A percentile compares a stretch with the other conserved stretches of the same genome.
Evolutionary conservation across 2,113 vertebrate genomes (phyloP).

Genomic region (Argyrosomus japonicus): DNA sequence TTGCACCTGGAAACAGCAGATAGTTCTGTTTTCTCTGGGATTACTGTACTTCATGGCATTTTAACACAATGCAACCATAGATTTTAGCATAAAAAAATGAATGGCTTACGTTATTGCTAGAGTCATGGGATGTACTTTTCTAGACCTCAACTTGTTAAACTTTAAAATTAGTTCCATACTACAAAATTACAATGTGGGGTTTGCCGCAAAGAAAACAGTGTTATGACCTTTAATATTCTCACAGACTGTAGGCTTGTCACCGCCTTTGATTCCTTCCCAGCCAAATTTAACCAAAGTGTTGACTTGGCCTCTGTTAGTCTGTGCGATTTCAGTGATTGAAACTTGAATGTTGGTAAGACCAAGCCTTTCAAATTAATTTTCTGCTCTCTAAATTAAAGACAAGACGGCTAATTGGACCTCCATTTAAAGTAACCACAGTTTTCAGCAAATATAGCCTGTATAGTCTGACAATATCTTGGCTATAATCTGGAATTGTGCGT

Average conservation of each 20-base stretch:
- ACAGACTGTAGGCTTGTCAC: background rate
- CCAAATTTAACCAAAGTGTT: background rate
- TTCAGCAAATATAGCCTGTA: background rate
- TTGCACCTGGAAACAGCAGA: slow-evolving; percentile 32
- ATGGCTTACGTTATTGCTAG: too few relatives aligned
- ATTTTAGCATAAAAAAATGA: background rate
- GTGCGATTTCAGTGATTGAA: slow-evolving; percentile 3
- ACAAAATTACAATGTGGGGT: background rate
- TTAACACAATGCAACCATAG: background rate
- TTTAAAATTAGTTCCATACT: background rate
- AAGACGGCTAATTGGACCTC: background rate
- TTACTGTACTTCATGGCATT: background rate
- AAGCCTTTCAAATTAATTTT: background rate
- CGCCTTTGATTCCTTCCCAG: background rate
- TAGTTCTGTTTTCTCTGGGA: slow-evolving; percentile 42
- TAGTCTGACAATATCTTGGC: background rate
- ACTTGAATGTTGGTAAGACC: background rate
- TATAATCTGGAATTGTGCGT: too few relatives aligned
- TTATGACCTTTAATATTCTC: background rate
- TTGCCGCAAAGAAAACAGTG: background rate
- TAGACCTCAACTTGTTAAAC: background rate
- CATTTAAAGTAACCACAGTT: too few relatives aligned
- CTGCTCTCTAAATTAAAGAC: background rate
- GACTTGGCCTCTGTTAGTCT: background rate
- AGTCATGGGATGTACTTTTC: background rate